Evolutionary conservation across 2,888 invertebrate genomes (phyloP).

Genomic region (Leptogaster cylindrica): DNA sequence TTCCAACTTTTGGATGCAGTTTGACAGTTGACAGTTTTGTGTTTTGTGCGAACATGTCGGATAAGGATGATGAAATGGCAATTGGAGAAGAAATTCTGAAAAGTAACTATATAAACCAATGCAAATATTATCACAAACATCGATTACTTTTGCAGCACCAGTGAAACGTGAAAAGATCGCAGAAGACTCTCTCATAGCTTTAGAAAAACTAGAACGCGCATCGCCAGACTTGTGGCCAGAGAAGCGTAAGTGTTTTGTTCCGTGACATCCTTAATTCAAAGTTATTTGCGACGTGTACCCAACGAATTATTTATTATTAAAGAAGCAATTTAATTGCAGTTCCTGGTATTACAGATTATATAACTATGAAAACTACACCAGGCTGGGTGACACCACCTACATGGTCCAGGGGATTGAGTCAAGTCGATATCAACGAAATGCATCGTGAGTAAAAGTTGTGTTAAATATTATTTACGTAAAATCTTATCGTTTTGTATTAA

Average conservation of each 20-base stretch:
- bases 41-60: constrained; percentile 5
- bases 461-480: neutral
- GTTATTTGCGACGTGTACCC: neutral
- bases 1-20: too few species aligned
- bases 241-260: constrained; percentile 84
- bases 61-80: constrained; percentile 1
- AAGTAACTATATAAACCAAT: neutral
- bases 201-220: constrained; percentile 91
- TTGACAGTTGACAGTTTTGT: neutral
- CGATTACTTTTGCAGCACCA: constrained; percentile 27
- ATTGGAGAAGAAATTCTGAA: neutral
- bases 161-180: constrained; percentile 45
- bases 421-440: constrained; percentile 76
- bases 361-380: constrained; percentile 70
- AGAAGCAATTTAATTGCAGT: constrained; percentile 65
- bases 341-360: constrained; percentile 88
- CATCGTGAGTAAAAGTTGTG: constrained; percentile 71
- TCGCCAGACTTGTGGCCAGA: constrained; percentile 97
- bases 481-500: constrained; percentile 45
- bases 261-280: neutral
- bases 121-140: neutral
- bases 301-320: neutral
- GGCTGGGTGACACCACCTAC: constrained; percentile 65
- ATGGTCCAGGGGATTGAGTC: constrained; percentile 73
- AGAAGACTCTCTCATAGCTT: constrained; percentile 81